Evolutionary conservation across 2,113 vertebrate species (phyloP).

Genomic region (Ibidorhyncha struthersii): DNA sequence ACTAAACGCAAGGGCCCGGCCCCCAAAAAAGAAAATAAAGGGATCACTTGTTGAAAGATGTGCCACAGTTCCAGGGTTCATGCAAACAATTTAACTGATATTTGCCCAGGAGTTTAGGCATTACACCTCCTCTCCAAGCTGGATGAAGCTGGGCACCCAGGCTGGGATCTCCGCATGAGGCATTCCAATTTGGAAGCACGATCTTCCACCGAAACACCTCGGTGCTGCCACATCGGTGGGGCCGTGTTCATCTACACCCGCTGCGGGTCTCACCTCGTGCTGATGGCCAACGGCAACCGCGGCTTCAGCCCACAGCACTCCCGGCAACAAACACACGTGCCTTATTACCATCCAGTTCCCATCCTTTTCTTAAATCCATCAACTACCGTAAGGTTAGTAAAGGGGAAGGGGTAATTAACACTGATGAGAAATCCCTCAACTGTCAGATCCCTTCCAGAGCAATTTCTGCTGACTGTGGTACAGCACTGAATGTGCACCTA

Average conservation of each 20-base stretch:
- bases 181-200: rapidly evolving
- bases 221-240: rapidly evolving
- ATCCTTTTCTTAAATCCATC: not conserved
- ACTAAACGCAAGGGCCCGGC: not conserved
- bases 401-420: not conserved
- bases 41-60: not conserved
- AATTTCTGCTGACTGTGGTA: not conserved
- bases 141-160: not conserved
- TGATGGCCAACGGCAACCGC: rapidly evolving
- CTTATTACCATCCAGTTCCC: not conserved
- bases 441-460: not conserved
- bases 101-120: not conserved
- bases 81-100: rapidly evolving
- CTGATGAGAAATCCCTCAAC: not conserved
- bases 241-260: rapidly evolving
- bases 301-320: not conserved
- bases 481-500: not conserved
- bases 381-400: not conserved
- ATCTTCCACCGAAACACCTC: not conserved
- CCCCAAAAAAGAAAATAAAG: rapidly evolving
- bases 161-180: not conserved
- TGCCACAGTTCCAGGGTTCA: rapidly evolving
- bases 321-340: not conserved
- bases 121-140: not conserved
- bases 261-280: not conserved